Conservation (phyloP, 2,888 invertebrate species). For the Eupithecia inturbata region DNA sequence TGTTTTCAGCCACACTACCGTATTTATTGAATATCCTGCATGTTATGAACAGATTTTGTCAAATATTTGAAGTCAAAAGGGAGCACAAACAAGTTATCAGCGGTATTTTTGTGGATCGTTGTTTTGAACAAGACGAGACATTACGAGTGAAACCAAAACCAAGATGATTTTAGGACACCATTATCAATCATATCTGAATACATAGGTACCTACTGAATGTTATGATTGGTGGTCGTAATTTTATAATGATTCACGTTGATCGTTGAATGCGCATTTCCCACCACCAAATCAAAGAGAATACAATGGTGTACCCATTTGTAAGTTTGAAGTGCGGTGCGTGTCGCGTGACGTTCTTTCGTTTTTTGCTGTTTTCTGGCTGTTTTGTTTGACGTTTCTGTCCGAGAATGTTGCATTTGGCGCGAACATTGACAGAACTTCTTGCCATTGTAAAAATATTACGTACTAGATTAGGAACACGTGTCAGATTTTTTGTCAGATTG, state of each 20-base stretch:
- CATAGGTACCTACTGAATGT: slow-evolving; percentile 7
- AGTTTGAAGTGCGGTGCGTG: no score
- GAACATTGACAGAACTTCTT: slow-evolving; percentile 54
- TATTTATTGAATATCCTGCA: not conserved
- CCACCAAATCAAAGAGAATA: slow-evolving; percentile 11
- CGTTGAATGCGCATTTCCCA: slow-evolving; percentile 14
- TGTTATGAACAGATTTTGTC: not conserved
- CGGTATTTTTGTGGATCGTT: slow-evolving; percentile 9
- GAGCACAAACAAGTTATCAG: slow-evolving; percentile 21
- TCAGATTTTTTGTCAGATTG: no score
- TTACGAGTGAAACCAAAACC: not conserved
- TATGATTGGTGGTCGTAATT: slow-evolving; percentile 3
- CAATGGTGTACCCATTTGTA: no score
- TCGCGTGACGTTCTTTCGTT: not conserved
- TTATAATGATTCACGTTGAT: slow-evolving; percentile 13
- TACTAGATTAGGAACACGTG: no score
- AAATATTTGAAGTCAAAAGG: slow-evolving; percentile 10
- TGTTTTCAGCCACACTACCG: not conserved
- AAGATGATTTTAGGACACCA: not conserved
- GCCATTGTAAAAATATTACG: slow-evolving; percentile 37
- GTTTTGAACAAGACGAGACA: not conserved
- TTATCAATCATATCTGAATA: not conserved
- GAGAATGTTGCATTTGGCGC: slow-evolving; percentile 62
- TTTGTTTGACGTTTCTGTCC: slow-evolving; percentile 11
- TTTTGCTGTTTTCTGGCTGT: no score